Evolutionary conservation across 2,888 invertebrate species (phyloP), one percentile per base, ranked within the genome.

Genomic region (Rotaria sp.): DNA sequence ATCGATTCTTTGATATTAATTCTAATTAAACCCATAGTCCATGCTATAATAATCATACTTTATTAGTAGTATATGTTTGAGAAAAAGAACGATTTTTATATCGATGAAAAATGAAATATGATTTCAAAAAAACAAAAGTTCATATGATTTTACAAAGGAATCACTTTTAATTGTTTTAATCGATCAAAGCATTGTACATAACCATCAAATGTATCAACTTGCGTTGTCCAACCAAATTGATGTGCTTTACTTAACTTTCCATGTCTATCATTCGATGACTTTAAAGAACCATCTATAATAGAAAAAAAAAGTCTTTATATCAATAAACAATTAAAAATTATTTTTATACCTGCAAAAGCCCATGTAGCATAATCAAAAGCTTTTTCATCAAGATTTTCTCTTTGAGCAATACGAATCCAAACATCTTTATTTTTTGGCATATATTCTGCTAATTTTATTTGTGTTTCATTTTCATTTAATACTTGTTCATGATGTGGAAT

Each of bases 291-390:
- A 45, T 80, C 45, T 80, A 21, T 8, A 26, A 24, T 52, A 52
- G 7, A 52, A 52, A 18, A 52, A 15, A 48, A 48, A 48, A 48
- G 13, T 45, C 5, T 10, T 45, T 45, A 45, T 45, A 45, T 45
- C 45, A 48, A 15, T 11, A 48, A 48, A 13, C 11, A 13, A 15
- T 48, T 48, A 2, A 48, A 52, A 21, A 52, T 2, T 5, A 50
- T 50, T 59, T 18, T 13, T 0, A 0, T 80, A 45, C 80, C 45
- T 26, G 80, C 45, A 45, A 80, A 80, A 26, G 10, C 13, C 45
- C 80, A 80, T 26, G 45, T 80, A 13, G 45, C 45, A 80, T 80
- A 80, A 80, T 80, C 80, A 45, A 80, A 80, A 13, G 80, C 80
- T 41, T 41, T 45, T 45, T 38, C 41, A 45, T 80, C 80, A 26